Base-by-base conservation (phyloP, 2,888 invertebrate species). In the Drosophila nr. medialis region DNA sequence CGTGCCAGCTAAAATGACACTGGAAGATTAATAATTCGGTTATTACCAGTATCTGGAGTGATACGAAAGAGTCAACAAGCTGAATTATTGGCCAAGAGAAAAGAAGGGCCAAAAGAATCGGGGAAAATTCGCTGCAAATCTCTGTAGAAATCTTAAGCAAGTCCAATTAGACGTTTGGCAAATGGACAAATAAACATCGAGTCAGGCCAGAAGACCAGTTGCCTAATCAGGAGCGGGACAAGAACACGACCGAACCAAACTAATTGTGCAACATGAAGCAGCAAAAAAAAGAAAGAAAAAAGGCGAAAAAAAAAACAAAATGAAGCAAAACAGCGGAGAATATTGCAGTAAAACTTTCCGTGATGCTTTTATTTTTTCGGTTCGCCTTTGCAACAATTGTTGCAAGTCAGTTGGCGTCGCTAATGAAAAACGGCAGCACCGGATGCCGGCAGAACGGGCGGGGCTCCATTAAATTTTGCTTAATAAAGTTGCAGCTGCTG, bases 401-500 rank as follows among this genome's bases (percentile, higher is more conserved):
- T 90, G 87, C 87, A 88, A 90, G 87, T 88, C 87, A 90, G 90
- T 89, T 82, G 76, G 76, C 73, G 82, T 60, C 85, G 81, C 82
- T 87, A 89, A 90, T 84, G 86, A 86, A 86, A 89, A 89, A 88
- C 83, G 86, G 80, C 88, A 88, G 80, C 75, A 70, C 36, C 64
- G 59, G 66, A 77, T 72, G 55, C 64, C 36, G 45, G 27, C 49
- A 32, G 50, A 30, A 51, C 64, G 45, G 34, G 36, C 54, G 49
- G 51, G 56, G 38, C 54, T 45, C 80, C 90, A 89, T 88, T 90
- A 88, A 90, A 88, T 89, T 89, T 87, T 77, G 83, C 90, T 88
- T 89, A 88, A 88, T 88, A 90, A 89, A 88, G 88, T 88, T 88
- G 89, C 88, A 88, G 89, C 89, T 89, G 90, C 53, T 59, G 48